Evolutionary conservation across 1,140 invertebrate species (phyloP).

Genomic region (Myzus persicae): DNA sequence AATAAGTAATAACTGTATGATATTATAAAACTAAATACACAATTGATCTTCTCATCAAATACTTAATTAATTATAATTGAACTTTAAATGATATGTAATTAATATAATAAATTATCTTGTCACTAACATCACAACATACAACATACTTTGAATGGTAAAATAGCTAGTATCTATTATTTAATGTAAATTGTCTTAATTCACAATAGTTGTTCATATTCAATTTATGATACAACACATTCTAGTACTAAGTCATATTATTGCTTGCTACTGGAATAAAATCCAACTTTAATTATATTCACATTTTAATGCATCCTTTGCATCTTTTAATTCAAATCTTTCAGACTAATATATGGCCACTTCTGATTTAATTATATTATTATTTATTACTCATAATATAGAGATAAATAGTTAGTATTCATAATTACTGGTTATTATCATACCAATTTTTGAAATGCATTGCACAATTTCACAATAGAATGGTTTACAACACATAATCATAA

Average conservation of each 20-base stretch:
- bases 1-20: no score
- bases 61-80: no score
- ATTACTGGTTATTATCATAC: background rate
- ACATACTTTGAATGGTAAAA: no score
- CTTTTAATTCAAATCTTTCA: no score
- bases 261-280: background rate
- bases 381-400: background rate
- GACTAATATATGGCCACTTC: background rate
- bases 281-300: background rate
- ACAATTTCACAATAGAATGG: background rate
- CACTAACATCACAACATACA: background rate
- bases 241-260: background rate
- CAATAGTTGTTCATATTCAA: background rate
- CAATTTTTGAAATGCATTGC: background rate
- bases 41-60: no score
- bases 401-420: background rate
- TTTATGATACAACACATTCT: background rate
- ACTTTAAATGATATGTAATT: no score
- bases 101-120: no score
- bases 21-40: no score
- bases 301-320: no score
- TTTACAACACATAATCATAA: background rate
- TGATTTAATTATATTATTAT: background rate
- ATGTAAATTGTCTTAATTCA: no score
- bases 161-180: no score